Percentiles rank a stretch among this genome's conserved stretches.
Conservation (phyloP, 2,888 invertebrate genomes). For the Drosophila trichaetosa region DNA sequence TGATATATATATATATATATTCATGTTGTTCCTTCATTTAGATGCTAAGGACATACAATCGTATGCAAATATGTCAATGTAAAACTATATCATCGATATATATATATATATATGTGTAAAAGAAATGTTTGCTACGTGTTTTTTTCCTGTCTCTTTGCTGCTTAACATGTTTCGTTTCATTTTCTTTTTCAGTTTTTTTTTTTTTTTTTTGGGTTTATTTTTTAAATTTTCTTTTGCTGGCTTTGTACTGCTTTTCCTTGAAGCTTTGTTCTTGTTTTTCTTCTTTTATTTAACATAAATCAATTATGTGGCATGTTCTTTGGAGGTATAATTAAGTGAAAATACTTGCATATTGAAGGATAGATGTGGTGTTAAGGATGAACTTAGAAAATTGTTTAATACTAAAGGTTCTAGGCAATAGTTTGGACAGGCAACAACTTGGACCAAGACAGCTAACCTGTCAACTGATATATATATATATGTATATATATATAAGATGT, state of each 20-base stretch:
- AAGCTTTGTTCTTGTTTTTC: not conserved
- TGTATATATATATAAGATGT: not conserved
- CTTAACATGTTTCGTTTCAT: constrained; percentile 7
- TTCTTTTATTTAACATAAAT: not conserved
- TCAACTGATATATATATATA: not conserved
- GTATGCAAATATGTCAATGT: constrained; percentile 23
- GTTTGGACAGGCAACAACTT: constrained; percentile 23
- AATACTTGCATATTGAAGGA: not conserved
- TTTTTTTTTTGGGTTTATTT: not conserved
- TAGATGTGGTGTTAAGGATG: constrained; percentile 11
- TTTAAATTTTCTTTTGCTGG: constrained; percentile 11
- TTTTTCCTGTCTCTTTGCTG: constrained; percentile 23
- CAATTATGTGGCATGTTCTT: not conserved
- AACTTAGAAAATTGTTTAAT: constrained; percentile 44
- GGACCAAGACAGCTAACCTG: constrained; percentile 32
- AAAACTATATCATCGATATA: constrained; percentile 17
- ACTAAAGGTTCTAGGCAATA: constrained; percentile 24
- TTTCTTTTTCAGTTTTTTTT: not conserved
- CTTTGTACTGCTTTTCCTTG: constrained; percentile 49
- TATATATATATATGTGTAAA: constrained; percentile 15
- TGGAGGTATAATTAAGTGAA: not conserved
- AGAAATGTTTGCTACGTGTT: constrained; percentile 27
- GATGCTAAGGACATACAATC: constrained; percentile 39
- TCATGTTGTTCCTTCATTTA: constrained; percentile 13
- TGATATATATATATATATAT: constrained; percentile 29